These are phyloP conservation scores for Pygoscelis adeliae DNA, from an alignment of 2,113 vertebrate species.

Conservation along the genomic window DNA sequence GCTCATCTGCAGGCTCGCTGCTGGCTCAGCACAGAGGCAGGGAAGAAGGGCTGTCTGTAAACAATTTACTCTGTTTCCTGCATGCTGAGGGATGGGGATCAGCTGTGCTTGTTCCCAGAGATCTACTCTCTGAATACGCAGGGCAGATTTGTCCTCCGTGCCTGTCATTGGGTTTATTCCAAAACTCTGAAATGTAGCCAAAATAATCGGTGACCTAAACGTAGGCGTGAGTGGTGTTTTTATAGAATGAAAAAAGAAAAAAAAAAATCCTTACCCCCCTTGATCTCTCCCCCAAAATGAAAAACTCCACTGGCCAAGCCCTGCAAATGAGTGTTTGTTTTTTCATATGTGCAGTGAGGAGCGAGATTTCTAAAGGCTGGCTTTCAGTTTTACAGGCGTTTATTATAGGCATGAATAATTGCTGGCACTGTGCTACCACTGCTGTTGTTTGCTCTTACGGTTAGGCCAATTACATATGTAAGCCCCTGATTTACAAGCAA, in stretches of 20 bases:
- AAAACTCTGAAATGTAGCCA: neutral
- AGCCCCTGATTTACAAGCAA: constrained; percentile 56
- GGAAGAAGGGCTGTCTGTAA: neutral
- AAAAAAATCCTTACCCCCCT: neutral
- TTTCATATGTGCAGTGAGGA: neutral
- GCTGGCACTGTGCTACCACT: constrained; percentile 31
- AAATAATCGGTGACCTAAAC: neutral
- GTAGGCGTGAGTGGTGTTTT: neutral
- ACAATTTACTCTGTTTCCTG: neutral
- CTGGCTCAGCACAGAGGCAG: neutral
- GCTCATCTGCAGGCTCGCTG: neutral
- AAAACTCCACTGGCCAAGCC: neutral
- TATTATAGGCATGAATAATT: constrained; percentile 65
- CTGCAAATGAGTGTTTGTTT: neutral
- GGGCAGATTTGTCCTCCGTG: neutral
- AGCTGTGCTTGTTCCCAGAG: neutral
- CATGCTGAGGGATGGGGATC: neutral
- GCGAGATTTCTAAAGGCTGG: constrained; percentile 33
- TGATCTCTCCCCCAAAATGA: neutral
- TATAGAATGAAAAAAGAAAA: neutral
- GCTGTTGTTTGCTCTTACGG: constrained; percentile 60
- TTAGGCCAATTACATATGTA: constrained; percentile 62
- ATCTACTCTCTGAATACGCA: neutral
- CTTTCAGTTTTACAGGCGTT: constrained; percentile 14
- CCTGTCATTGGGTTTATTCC: neutral